These are phyloP conservation scores for Gallinago jamesoni DNA, from an alignment of 2,113 vertebrate species.

Conservation along the genomic window DNA sequence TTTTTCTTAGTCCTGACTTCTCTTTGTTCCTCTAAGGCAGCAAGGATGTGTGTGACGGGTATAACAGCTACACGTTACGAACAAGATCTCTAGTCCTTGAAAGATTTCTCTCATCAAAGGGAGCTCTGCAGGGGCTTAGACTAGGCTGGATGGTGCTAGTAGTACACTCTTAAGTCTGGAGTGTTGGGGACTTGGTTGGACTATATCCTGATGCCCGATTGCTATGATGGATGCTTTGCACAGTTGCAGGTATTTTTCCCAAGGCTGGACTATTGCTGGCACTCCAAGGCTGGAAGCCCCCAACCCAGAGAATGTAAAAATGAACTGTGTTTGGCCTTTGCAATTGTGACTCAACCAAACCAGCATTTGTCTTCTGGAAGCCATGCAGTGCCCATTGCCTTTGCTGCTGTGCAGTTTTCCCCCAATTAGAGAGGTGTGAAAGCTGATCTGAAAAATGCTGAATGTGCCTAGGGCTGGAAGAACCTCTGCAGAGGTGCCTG, in stretches of 20 bases:
- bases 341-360: neutral
- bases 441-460: neutral
- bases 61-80: fast-evolving
- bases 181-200: neutral
- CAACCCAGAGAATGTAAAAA: neutral
- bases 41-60: neutral
- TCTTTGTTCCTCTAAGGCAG: neutral
- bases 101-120: neutral
- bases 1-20: neutral
- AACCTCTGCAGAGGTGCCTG: neutral
- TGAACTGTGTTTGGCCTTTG: neutral
- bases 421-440: neutral
- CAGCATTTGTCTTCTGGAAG: neutral
- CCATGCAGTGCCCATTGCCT: neutral
- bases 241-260: neutral
- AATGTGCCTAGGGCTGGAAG: neutral
- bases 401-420: neutral
- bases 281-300: neutral
- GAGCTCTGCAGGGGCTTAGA: neutral
- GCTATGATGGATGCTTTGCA: neutral
- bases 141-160: neutral
- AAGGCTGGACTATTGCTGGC: neutral
- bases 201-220: neutral
- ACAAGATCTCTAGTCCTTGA: neutral
- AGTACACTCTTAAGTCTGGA: neutral